Evolutionary conservation across 2,113 vertebrate species (phyloP).

Genomic region (Ia io): DNA sequence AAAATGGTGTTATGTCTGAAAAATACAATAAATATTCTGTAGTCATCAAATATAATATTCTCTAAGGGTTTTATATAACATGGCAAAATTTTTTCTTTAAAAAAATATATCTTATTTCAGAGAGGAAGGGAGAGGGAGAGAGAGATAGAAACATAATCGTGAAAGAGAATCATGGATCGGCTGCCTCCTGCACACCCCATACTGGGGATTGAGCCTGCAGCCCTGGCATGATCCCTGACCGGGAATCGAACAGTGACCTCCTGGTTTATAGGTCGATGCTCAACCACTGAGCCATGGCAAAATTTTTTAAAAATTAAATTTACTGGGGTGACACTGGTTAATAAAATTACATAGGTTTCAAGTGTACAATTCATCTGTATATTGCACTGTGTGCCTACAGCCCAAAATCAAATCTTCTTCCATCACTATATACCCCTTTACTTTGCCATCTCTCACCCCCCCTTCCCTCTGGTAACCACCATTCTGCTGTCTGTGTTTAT

Average conservation of each 20-base stretch:
- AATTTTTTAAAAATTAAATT: not conserved
- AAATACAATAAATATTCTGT: not conserved
- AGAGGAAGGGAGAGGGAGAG: no score
- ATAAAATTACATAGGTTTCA: not conserved
- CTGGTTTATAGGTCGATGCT: no score
- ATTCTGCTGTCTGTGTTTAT: not conserved
- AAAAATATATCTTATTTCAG: not conserved
- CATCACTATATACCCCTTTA: not conserved
- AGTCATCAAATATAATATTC: not conserved
- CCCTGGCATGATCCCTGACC: no score
- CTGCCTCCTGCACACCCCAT: no score
- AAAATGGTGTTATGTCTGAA: not conserved
- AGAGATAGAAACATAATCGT: no score
- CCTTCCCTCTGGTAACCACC: not conserved
- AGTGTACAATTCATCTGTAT: not conserved
- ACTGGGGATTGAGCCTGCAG: no score
- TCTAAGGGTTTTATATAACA: not conserved
- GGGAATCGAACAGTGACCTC: no score
- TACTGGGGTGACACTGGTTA: not conserved
- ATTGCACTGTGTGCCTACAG: not conserved
- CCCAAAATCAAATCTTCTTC: not conserved
- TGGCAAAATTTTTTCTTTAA: not conserved
- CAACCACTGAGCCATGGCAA: not conserved
- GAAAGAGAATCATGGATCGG: no score
- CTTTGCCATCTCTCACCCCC: not conserved